Percentiles rank a stretch among this genome's conserved stretches.
Conservation (phyloP, 2,888 invertebrate genomes). For the Cryptocephalus primarius region DNA sequence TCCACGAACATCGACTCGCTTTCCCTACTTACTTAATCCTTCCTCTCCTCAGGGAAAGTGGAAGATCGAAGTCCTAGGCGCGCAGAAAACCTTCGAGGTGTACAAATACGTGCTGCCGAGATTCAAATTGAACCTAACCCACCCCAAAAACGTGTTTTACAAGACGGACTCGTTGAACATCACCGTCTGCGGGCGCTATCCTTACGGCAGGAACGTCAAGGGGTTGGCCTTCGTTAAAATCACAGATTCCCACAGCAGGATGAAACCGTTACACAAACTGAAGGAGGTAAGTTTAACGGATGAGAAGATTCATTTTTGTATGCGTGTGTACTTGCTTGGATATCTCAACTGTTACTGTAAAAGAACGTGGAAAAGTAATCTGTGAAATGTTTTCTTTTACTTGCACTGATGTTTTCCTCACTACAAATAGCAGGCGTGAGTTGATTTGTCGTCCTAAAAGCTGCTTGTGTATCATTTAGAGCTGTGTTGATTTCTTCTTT, state of each 20-base stretch:
- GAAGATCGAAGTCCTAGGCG: conserved; percentile 38
- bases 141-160: conserved; percentile 42
- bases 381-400: too few relatives aligned
- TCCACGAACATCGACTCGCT: not conserved
- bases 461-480: too few relatives aligned
- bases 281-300: not conserved
- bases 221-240: conserved; percentile 41
- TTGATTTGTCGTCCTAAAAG: too few relatives aligned
- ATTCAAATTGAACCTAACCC: conserved; percentile 44
- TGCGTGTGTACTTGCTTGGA: too few relatives aligned
- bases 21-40: too few relatives aligned
- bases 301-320: too few relatives aligned
- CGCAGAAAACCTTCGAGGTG: conserved; percentile 40
- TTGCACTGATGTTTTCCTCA: too few relatives aligned
- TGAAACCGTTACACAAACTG: conserved; percentile 4
- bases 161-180: conserved; percentile 37
- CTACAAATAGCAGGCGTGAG: too few relatives aligned
- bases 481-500: too few relatives aligned
- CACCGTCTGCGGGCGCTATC: conserved; percentile 47
- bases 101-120: conserved; percentile 47
- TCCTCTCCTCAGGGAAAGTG: conserved; percentile 39
- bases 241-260: conserved; percentile 19
- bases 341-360: too few relatives aligned
- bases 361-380: too few relatives aligned
- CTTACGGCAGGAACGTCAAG: conserved; percentile 49